Evolutionary conservation across 2,113 vertebrate species (phyloP), one percentile per base, ranked within the genome.

Genomic region (Dicerorhinus sumatrensis): DNA sequence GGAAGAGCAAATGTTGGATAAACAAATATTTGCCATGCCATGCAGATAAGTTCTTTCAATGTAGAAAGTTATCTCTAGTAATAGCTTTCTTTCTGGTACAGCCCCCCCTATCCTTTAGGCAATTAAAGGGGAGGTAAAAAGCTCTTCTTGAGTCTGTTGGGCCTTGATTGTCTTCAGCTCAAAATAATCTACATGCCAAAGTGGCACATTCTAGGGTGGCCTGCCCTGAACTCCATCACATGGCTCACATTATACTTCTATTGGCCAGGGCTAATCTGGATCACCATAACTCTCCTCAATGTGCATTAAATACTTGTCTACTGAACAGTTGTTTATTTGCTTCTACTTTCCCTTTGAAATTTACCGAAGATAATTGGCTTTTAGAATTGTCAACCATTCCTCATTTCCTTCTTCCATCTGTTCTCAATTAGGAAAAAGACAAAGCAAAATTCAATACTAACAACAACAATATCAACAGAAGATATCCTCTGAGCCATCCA

Each of bases 341-440:
- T 65, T 89, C 56, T 21, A 60, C 27, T 69, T 94, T 77, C 39
- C 27, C 77, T 96, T 96, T 88, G 69, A 67, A 91, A 80, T 89
- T 87, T 83, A 77, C 83, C 80, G 67, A 67, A 96, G 92, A 70
- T 54, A 77, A 93, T 33, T 91, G 87, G 70, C 67, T 94, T 95
- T 88, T 84, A 77, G 70, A 87, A 87, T 48, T 76, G 63, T 72
- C 92, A 97, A 76, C 12, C 67, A 16, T 69, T 96, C 73, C 67
- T 94, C 46, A 93, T 85, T 96, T 97, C 72, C 56, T 87, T 58
- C 3, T 84, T 85, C 73, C 51, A 69, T 89, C 83, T 97, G 92
- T 70, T 97, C 75, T 65, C 69, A 79, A 95, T 95, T 85, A 94
- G 63, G 73, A 97, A 60, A 85, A 75, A 96, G 76, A 93, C 65